Evolutionary conservation across 2,888 invertebrate species (phyloP), one percentile per base, ranked within the genome.

Genomic region (Schrankia costaestrigalis): DNA sequence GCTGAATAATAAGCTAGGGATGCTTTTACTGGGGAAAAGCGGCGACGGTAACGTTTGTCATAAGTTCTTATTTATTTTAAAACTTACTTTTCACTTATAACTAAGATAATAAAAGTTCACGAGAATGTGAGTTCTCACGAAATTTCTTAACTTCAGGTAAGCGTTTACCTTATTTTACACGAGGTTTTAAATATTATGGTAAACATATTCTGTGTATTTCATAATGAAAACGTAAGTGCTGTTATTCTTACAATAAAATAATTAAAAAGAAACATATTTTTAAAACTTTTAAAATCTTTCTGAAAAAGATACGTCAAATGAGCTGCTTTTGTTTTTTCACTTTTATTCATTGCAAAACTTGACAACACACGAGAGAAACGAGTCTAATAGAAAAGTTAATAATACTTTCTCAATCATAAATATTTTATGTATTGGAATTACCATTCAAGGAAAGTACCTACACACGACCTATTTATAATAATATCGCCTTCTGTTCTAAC

Each of bases 61-160:
- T 32, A 47, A 52, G 40, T 54, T 54, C 48, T 54, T 56, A 56
- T 53, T 47, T 56, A 56, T 38, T 35, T 26, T 18, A 32, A 32
- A 56, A 52, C 36, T 52, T 34, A 46, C 39, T 46, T 52, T 46
- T 52, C 31, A 37, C 42, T 48, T 49, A 37, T 40, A 46, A 41
- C 36, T 43, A 28, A 35, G 23, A 35, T 49, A 41, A 39, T 55
- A 52, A 52, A 54, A 45, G 37, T 28, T 45, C 38, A 46, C 45
- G 35, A 42, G 41, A 47, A 36, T 32, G 31, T 30, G 31, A 21
- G 28, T 41, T 52, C n/a, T n/a, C 25, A 37, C 13, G 26, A 37
- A 26, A 18, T 31, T 34, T 41, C 26, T 44, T 38, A 35, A 38
- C 31, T 17, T 9, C 31, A 40, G 26, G 26, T 42, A 17, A 42